Percentiles rank a stretch among this genome's conserved stretches.
Conservation (phyloP, 2,113 vertebrate genomes). For the Pseudopodoces humilis region DNA sequence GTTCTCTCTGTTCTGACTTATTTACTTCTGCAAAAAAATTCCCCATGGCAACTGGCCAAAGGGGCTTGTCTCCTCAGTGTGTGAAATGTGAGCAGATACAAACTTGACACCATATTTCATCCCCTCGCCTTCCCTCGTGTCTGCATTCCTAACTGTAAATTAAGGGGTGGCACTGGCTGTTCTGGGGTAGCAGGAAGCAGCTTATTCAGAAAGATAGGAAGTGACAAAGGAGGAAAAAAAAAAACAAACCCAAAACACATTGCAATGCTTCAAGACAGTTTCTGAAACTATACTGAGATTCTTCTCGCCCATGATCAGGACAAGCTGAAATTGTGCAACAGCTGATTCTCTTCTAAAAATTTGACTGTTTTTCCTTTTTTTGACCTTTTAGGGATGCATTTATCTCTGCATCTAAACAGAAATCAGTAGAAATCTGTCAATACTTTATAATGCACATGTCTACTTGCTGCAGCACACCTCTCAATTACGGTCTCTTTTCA, state of each 20-base stretch:
- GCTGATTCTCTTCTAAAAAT: constrained; percentile 33
- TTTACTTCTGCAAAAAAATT: constrained; percentile 67
- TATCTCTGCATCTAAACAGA: background rate
- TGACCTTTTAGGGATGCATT: background rate
- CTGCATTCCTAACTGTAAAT: constrained; percentile 72
- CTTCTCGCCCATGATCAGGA: background rate
- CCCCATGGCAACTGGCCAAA: constrained; percentile 66
- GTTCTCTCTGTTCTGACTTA: constrained; percentile 64
- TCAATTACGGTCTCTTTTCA: background rate
- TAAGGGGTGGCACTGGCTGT: constrained; percentile 54
- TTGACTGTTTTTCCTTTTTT: background rate
- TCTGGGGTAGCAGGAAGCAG: constrained; percentile 42
- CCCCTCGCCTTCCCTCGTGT: constrained; percentile 37
- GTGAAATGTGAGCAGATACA: constrained; percentile 59
- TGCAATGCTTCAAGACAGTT: constrained; percentile 54
- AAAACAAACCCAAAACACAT: background rate
- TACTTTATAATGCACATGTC: background rate
- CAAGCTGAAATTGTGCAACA: constrained; percentile 54
- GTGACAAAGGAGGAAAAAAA: background rate
- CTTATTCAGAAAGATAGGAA: constrained; percentile 46
- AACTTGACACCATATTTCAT: constrained; percentile 53
- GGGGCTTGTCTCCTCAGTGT: constrained; percentile 46
- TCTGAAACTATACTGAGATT: constrained; percentile 36
- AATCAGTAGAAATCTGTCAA: background rate
- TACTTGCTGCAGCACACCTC: background rate